A percentile compares a stretch with the other conserved stretches of the same genome.
Conservation (phyloP, 1,140 invertebrate genomes). For the Cherax quadricarinatus region DNA sequence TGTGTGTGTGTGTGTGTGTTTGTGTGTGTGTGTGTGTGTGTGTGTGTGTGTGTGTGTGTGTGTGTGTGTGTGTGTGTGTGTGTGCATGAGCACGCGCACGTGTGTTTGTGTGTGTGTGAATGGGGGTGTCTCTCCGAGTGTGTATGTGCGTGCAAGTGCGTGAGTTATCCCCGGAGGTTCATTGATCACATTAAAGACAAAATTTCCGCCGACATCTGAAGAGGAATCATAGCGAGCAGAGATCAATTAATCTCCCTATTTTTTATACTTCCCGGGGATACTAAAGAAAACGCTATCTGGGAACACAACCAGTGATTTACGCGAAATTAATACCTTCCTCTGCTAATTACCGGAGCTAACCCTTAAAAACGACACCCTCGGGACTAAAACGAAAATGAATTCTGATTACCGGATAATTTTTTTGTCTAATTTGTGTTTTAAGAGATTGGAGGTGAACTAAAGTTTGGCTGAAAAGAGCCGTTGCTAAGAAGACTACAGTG, state of each 20-base stretch:
- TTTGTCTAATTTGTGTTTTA: constrained; percentile 14
- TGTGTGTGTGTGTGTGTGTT: constrained; percentile 29
- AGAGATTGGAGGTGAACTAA: neutral
- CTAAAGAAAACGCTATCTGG: constrained; percentile 63
- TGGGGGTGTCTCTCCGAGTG: neutral
- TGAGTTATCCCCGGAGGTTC: neutral
- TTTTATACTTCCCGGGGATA: constrained; percentile 54
- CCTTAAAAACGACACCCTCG: constrained; percentile 67
- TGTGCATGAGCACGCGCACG: neutral
- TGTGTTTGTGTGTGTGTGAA: neutral
- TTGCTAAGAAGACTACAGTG: too few species aligned
- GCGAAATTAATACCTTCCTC: constrained; percentile 70
- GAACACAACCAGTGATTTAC: constrained; percentile 66
- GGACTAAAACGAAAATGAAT: constrained; percentile 56
- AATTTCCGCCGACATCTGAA: constrained; percentile 40
- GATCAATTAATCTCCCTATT: constrained; percentile 61
- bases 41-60: constrained; percentile 2
- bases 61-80: neutral
- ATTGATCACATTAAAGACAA: constrained; percentile 25
- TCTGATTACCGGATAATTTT: constrained; percentile 54
- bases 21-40: constrained; percentile 26
- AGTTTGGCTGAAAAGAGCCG: neutral
- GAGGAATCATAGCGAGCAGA: constrained; percentile 55
- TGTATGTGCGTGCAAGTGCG: neutral
- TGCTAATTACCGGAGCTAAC: constrained; percentile 62